Conservation (phyloP, 2,888 invertebrate genomes). For the Adineta ricciae region DNA sequence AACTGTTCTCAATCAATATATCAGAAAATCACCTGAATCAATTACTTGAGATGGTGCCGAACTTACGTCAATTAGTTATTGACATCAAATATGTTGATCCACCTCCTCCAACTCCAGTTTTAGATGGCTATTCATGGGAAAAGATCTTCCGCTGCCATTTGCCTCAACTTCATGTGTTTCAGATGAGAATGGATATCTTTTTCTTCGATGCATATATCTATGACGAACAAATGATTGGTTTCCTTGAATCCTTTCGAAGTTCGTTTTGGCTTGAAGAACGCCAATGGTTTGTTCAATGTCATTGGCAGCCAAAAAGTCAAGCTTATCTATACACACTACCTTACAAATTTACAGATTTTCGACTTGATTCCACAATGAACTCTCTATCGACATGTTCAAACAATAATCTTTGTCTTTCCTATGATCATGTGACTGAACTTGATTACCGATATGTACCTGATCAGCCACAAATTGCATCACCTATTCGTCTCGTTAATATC, state of each 20-base stretch:
- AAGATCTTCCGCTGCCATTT: neutral
- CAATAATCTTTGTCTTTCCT: neutral
- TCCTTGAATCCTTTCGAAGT: neutral
- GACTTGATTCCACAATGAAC: neutral
- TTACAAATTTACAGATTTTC: neutral
- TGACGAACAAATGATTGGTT: neutral
- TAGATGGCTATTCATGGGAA: constrained; percentile 13
- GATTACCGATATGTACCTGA: accelerated
- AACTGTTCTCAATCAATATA: neutral
- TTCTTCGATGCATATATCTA: neutral
- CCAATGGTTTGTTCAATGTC: constrained; percentile 1
- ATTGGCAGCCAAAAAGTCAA: neutral
- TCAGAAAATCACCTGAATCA: no score
- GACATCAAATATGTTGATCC: neutral
- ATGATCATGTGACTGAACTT: neutral
- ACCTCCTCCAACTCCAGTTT: neutral
- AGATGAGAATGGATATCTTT: neutral
- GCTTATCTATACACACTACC: neutral
- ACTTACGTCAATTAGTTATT: neutral
- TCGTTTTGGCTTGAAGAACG: neutral
- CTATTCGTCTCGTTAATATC: neutral
- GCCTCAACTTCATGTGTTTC: neutral
- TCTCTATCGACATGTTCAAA: neutral
- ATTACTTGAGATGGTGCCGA: no score
- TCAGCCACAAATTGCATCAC: neutral